Base-by-base conservation (phyloP, 2,888 invertebrate genomes). In the Anodontia alba region DNA sequence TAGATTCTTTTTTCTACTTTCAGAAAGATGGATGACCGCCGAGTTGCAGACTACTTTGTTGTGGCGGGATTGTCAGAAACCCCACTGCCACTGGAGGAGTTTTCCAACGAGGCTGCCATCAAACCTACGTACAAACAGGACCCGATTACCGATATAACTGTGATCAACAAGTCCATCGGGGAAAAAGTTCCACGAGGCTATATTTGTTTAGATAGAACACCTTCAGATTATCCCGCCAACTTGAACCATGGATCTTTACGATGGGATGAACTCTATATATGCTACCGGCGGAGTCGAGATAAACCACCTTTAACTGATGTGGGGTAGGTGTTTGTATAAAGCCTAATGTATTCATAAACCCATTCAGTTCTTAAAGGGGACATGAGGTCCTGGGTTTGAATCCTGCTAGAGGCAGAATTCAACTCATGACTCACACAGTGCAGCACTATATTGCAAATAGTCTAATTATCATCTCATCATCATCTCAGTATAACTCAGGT, bases 221-320 rank as follows among this genome's bases (percentile, higher is more conserved):
- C 70, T 1, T 89, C 93, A 87, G 96, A 99, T 0, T 95, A 98
- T 88, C 96, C 97, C 31, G 99, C 99, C 0, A 98, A 99, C 95
- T 96, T 99, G 84, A 99, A 99, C 95, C 98, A 99, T 96, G 99
- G 99, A 43, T 99, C 98, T 89, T 96, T 99, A 92, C 96, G 99
- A 57, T 97, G 98, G 80, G 97, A 97, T 8, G 98, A 98, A 94
- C 98, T 99, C 94, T 99, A 96, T 94, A 96, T 99, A 76, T 99
- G 99, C 95, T 98, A 96, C 94, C 96, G 97, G 86, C 96, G 99
- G 79, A 99, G 99, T 42, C 96, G 98, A 90, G 98, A 99, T 94
- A 97, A 98, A 92, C 98, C 99, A 73, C 99, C 99, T 12, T 96
- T 99, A 83, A 98, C 99, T 70, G 99, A 99, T 95, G 98, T 99